Base-by-base conservation (phyloP, 2,888 invertebrate species). In the Copidosoma aretas region DNA sequence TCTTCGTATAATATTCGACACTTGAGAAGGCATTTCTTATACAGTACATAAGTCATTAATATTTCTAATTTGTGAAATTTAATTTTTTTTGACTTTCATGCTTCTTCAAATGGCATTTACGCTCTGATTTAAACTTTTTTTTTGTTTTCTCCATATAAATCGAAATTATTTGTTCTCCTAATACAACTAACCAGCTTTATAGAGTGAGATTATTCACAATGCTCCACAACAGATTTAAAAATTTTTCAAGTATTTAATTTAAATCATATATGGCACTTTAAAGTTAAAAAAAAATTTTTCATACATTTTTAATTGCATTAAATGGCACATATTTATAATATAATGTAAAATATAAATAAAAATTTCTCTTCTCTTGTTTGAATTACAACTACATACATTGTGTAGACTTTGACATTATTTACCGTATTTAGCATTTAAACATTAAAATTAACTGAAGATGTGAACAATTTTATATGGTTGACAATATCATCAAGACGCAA, bases 21-120 rank as follows among this genome's bases (percentile, higher is more conserved):
- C 57, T 72, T 63, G 66, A 72, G 70, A 72, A 72, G 72, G 72
- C 72, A 70, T 70, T 72, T 72, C 70, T 72, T 72, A 72, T 66
- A 66, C 64, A 68, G 51, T 69, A 70, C 67, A 64, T 68, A 66
- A 67, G 64, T 69, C 67, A 67, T 64, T 67, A 67, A 69, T 67
- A 64, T 63, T 46, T 64, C 54, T 66, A 69, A 64, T 24, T n/a
- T 56, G 66, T 24, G 67, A 69, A 62, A 67, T 72, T 72, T 63
- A 64, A 19, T n/a, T 52, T 57, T 65, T 56, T 64, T 64, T 59
- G 59, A 61, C 59, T 70, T 22, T 63, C 58, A 53, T 58, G 52
- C 25, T 56, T 53, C 41, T 49, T n/a, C 22, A 14, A 32, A 41
- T 19, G 19, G 19, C 52, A 19, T 24, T 60, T 22, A 41, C 22